Conservation (phyloP, 2,888 invertebrate species). For the Pimpla rufipes region DNA sequence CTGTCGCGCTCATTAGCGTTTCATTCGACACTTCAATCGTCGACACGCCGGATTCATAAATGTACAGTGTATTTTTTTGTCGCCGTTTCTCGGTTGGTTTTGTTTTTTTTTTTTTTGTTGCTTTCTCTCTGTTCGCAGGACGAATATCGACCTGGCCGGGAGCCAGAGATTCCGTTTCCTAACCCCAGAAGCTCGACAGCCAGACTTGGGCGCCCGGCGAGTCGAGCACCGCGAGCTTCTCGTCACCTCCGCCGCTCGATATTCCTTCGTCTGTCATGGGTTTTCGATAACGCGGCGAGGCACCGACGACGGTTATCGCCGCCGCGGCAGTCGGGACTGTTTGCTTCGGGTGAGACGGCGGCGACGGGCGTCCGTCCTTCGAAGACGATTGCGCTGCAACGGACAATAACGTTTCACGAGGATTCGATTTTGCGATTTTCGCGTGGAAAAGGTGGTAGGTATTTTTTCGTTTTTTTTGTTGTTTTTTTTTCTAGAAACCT, state of each 20-base stretch:
- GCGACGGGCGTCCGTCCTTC: constrained; percentile 76
- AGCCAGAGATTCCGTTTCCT: neutral
- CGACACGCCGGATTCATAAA: neutral
- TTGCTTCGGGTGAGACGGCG: constrained; percentile 77
- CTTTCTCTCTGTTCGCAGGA: neutral
- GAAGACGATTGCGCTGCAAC: constrained; percentile 72
- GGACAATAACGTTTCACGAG: neutral
- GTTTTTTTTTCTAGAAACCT: constrained; percentile 66
- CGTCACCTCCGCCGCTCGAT: constrained; percentile 77
- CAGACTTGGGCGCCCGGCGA: constrained; percentile 75
- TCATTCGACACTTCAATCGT: neutral
- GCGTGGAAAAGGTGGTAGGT: no score
- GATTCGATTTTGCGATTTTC: no score
- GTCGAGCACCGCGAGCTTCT: constrained; percentile 74
- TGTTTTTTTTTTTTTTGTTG: neutral
- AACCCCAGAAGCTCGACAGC: constrained; percentile 76
- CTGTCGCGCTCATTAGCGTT: neutral
- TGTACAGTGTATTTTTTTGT: neutral
- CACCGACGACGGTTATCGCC: neutral
- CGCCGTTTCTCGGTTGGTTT: neutral
- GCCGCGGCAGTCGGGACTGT: constrained; percentile 65
- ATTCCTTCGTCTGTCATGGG: constrained; percentile 39
- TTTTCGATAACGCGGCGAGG: constrained; percentile 10
- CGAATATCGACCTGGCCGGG: neutral
- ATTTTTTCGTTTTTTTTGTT: no score